Conservation (phyloP, 2,888 invertebrate genomes). For the Cordilura impudica region DNA sequence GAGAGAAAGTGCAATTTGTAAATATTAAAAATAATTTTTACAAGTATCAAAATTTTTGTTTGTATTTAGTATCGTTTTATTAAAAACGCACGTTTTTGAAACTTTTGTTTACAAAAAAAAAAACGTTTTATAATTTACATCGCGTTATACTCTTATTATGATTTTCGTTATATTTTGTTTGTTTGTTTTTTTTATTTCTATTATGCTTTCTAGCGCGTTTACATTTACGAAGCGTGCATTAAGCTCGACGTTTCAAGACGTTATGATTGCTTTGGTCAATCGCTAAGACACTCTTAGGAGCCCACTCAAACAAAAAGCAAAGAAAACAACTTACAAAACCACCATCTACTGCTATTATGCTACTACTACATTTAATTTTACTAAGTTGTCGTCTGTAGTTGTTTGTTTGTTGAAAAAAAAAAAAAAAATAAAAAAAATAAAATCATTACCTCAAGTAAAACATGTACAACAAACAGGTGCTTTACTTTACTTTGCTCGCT, state of each 20-base stretch:
- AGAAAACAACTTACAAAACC: conserved; percentile 48
- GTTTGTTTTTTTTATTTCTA: conserved; percentile 28
- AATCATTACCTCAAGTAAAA: conserved; percentile 32
- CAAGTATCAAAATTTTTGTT: conserved; percentile 17
- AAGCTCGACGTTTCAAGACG: conserved; percentile 73
- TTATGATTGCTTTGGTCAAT: conserved; percentile 65
- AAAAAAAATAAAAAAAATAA: no score
- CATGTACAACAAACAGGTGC: conserved; percentile 53
- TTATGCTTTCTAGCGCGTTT: conserved; percentile 51
- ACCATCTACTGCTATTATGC: conserved; percentile 16
- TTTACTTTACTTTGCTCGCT: neutral
- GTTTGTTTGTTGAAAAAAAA: conserved; percentile 8
- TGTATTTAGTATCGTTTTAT: conserved; percentile 7
- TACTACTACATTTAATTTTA: neutral
- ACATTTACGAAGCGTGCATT: conserved; percentile 67
- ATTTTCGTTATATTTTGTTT: conserved; percentile 16
- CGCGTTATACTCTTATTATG: neutral
- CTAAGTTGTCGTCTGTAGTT: neutral
- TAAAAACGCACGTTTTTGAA: neutral
- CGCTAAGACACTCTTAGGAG: conserved; percentile 53
- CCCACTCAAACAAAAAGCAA: conserved; percentile 16
- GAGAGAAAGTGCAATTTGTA: conserved; percentile 27
- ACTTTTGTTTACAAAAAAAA: no score
- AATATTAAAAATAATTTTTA: neutral
- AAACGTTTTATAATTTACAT: neutral